A percentile compares a stretch with the other conserved stretches of the same genome.
Conservation (phyloP, 2,888 invertebrate genomes). For the Pheosia gnoma region DNA sequence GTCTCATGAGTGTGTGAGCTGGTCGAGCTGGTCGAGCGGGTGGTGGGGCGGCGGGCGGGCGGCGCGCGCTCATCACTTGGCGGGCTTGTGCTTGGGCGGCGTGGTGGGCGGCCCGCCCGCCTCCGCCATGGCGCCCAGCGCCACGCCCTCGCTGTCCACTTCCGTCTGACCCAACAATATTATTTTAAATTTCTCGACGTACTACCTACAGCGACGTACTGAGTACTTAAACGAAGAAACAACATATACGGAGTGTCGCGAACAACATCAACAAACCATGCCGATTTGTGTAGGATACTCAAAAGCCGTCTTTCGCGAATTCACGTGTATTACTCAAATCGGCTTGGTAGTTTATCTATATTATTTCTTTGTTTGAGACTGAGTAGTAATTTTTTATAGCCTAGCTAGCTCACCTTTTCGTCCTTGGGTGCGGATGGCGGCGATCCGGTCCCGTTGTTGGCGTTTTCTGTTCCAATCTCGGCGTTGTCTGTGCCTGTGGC, state of each 20-base stretch:
- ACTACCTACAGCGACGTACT: too few relatives aligned
- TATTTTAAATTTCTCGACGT: too few relatives aligned
- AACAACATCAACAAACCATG: too few relatives aligned
- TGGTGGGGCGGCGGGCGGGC: constrained; percentile 6
- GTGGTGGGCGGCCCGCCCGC: constrained; percentile 79
- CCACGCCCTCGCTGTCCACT: constrained; percentile 80
- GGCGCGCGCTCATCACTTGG: constrained; percentile 67
- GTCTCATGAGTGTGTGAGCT: constrained; percentile 7
- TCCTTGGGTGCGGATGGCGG: constrained; percentile 66
- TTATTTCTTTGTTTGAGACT: too few relatives aligned
- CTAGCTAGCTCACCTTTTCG: constrained; percentile 63
- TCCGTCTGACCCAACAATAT: constrained; percentile 57
- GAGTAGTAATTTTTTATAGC: too few relatives aligned
- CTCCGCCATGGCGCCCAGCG: constrained; percentile 78
- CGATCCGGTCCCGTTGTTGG: constrained; percentile 73
- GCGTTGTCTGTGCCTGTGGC: constrained; percentile 68
- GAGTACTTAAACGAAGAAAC: too few relatives aligned
- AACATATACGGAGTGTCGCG: too few relatives aligned
- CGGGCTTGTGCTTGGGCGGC: constrained; percentile 75
- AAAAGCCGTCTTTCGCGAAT: too few relatives aligned
- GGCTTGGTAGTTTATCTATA: too few relatives aligned
- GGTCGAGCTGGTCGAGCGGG: constrained; percentile 12
- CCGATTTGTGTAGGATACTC: too few relatives aligned
- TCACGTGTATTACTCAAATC: too few relatives aligned
- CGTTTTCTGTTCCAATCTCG: constrained; percentile 62